These are phyloP conservation scores for Ailuropoda melanoleuca DNA, from an alignment of 2,113 vertebrate species.

Conservation along the genomic window DNA sequence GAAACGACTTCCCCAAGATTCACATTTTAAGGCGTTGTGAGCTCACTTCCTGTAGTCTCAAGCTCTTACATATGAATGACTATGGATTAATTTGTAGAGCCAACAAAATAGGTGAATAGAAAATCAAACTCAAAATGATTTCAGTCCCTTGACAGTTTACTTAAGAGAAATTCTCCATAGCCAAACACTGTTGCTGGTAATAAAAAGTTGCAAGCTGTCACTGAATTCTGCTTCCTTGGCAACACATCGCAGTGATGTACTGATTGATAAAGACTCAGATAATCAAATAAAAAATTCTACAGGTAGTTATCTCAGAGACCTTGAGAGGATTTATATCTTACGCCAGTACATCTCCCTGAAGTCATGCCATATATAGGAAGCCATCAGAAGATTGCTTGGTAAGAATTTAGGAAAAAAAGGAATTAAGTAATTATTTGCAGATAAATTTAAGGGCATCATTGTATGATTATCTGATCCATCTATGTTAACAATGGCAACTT, in stretches of 20 bases:
- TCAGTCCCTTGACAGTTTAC: constrained; percentile 55
- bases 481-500: background rate
- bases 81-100: background rate
- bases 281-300: background rate
- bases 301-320: constrained; percentile 19
- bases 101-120: constrained; percentile 61
- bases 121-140: constrained; percentile 40
- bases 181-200: constrained; percentile 69
- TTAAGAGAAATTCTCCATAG: constrained; percentile 44
- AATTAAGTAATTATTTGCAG: constrained; percentile 17
- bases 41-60: background rate
- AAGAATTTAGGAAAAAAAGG: background rate
- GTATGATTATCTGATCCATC: background rate
- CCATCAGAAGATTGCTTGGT: background rate
- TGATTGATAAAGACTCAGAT: constrained; percentile 57
- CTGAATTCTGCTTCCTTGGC: constrained; percentile 55
- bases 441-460: background rate
- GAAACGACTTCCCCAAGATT: background rate
- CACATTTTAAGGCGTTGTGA: background rate
- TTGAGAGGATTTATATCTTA: background rate
- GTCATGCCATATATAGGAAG: background rate
- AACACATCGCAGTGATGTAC: constrained; percentile 34
- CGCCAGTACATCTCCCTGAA: background rate
- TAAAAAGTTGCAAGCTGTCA: constrained; percentile 64
- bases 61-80: background rate